Percentiles rank a stretch among this genome's conserved stretches.
These are phyloP conservation scores for Melanostigma gelatinosum DNA, from an alignment of 2,113 vertebrate species.

Conservation along the genomic window DNA sequence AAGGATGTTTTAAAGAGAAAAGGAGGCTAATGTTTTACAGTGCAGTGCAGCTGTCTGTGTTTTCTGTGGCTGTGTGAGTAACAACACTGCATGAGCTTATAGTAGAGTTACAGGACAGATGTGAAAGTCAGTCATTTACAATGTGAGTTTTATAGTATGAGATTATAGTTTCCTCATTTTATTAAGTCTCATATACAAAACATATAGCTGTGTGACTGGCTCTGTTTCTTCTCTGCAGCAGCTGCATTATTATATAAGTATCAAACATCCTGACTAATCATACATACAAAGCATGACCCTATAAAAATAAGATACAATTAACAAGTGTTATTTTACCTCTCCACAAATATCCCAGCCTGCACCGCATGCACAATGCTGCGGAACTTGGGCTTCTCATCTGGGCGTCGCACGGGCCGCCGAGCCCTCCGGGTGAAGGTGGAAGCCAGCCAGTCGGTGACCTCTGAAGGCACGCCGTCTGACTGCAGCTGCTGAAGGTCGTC, in stretches of 20 bases:
- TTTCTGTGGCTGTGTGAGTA: slow-evolving; percentile 37
- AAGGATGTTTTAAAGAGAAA: slow-evolving; percentile 73
- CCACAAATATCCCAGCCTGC: slow-evolving; percentile 95
- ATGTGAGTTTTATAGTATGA: slow-evolving; percentile 24
- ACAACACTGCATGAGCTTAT: slow-evolving; percentile 23
- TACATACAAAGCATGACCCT: not conserved
- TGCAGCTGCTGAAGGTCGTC: slow-evolving; percentile 92
- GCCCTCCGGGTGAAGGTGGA: slow-evolving; percentile 92
- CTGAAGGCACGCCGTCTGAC: slow-evolving; percentile 90
- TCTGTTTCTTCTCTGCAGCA: not conserved
- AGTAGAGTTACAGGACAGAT: slow-evolving; percentile 11
- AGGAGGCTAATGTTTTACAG: slow-evolving; percentile 58
- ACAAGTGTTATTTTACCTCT: slow-evolving; percentile 82
- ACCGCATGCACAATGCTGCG: slow-evolving; percentile 95
- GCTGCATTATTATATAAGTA: not conserved
- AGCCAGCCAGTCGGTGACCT: slow-evolving; percentile 94
- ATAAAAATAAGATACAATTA: not conserved
- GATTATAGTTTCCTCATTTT: slow-evolving; percentile 13
- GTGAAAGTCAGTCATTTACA: slow-evolving; percentile 32
- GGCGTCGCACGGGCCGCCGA: slow-evolving; percentile 81
- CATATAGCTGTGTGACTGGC: not conserved
- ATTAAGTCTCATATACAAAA: slow-evolving; percentile 10
- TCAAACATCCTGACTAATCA: slow-evolving; percentile 5
- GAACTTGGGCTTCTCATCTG: slow-evolving; percentile 93
- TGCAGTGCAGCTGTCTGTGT: slow-evolving; percentile 17